Percentiles rank a stretch among this genome's conserved stretches.
phyloP scores from a whole-genome alignment of 1,140 invertebrate species.

The Rhynchophorus ferrugineus region DNA sequence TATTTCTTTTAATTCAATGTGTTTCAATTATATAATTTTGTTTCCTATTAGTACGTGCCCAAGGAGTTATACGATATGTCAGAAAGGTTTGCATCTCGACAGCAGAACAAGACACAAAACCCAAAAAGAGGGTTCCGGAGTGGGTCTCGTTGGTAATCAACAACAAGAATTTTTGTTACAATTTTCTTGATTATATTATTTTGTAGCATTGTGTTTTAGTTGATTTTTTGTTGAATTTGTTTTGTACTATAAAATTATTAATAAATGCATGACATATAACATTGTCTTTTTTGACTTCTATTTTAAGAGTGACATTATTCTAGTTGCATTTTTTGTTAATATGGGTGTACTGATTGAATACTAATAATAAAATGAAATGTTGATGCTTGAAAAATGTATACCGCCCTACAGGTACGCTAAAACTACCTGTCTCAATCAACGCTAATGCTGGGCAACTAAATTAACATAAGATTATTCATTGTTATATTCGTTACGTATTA shows the following conservation, averaged over 20 bases:
- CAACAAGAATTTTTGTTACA: not conserved
- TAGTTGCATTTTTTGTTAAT: not conserved
- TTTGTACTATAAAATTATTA: not conserved
- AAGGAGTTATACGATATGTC: constrained; percentile 65
- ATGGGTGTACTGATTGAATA: no score
- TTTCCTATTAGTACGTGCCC: constrained; percentile 47
- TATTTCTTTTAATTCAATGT: not conserved
- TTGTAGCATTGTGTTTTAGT: not conserved
- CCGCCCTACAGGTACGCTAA: no score
- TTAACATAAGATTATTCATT: no score
- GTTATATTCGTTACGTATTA: no score
- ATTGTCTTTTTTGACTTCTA: not conserved
- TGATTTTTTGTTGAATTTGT: not conserved
- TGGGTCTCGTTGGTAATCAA: not conserved
- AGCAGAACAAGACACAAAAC: constrained; percentile 43
- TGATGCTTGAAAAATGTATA: no score
- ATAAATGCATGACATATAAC: not conserved
- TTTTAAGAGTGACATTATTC: not conserved
- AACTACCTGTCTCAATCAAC: no score
- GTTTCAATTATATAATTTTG: not conserved
- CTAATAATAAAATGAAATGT: no score
- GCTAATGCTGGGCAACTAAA: no score
- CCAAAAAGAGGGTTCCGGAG: constrained; percentile 24
- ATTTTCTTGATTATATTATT: no score
- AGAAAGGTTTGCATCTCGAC: constrained; percentile 55